A percentile compares a stretch with the other conserved stretches of the same genome.
phyloP scores from a whole-genome alignment of 2,888 invertebrate species.

The Drosophila infuscata region DNA sequence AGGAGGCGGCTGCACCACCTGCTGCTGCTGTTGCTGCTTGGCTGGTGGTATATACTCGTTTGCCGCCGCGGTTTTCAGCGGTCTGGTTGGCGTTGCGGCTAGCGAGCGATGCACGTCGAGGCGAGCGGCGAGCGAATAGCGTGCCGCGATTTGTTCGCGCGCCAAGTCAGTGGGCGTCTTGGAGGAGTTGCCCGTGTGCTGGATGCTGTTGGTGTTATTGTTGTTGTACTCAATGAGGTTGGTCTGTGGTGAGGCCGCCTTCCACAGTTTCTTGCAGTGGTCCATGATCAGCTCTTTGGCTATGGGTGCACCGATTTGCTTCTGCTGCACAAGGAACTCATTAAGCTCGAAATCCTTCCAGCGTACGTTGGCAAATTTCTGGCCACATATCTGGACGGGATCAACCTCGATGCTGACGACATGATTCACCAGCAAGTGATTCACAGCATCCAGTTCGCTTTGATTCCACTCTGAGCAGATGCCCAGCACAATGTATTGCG shows the following conservation, averaged over 20 bases:
- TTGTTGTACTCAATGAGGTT: conserved; percentile 57
- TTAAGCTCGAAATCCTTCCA: conserved; percentile 83
- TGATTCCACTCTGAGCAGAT: conserved; percentile 82
- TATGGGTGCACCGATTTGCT: conserved; percentile 82
- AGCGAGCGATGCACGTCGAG: conserved; percentile 72
- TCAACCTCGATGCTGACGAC: conserved; percentile 74
- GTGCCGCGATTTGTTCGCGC: conserved; percentile 72
- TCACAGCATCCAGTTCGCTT: conserved; percentile 74
- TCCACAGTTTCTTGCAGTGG: conserved; percentile 81
- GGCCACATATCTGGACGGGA: conserved; percentile 69
- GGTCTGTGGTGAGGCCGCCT: conserved; percentile 54
- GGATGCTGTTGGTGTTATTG: conserved; percentile 62
- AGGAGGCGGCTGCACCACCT: conserved; percentile 20
- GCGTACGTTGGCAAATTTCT: conserved; percentile 82
- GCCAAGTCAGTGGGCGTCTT: conserved; percentile 69
- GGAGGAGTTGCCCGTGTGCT: conserved; percentile 24
- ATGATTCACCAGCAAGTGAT: conserved; percentile 74
- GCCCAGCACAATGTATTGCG: conserved; percentile 82
- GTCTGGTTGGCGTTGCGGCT: conserved; percentile 28
- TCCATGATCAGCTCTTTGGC: conserved; percentile 79
- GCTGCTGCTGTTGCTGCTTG: conserved; percentile 28
- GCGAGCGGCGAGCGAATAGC: conserved; percentile 72
- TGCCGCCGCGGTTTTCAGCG: conserved; percentile 34
- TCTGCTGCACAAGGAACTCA: conserved; percentile 83
- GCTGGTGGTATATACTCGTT: conserved; percentile 48